Conservation (phyloP, 2,797 vertebrate species). For the Nothura maculosa region DNA sequence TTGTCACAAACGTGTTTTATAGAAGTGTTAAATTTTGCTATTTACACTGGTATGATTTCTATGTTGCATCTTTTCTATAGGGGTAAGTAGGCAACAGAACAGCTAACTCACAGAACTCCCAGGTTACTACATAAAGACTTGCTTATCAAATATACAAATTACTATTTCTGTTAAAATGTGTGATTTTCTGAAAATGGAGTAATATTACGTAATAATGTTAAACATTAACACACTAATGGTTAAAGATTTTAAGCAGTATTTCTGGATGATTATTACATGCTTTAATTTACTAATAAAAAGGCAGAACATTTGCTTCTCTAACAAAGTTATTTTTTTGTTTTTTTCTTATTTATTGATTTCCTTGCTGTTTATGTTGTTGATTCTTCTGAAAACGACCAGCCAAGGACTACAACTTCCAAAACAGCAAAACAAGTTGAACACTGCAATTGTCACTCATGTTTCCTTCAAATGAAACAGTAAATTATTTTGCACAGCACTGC, state of each 20-base stretch:
- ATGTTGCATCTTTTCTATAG: neutral
- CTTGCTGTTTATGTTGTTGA: neutral
- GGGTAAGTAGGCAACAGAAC: neutral
- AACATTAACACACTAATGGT: neutral
- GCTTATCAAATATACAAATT: neutral
- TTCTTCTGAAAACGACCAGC: neutral
- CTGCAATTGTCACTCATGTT: neutral
- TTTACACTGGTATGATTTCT: neutral
- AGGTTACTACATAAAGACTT: accelerated
- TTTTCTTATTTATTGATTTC: neutral
- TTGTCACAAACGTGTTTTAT: neutral
- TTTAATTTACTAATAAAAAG: neutral
- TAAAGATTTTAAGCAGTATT: neutral
- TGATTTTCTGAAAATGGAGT: neutral
- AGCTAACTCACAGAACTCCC: neutral
- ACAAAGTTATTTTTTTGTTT: neutral
- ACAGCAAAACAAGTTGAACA: neutral
- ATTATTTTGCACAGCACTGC: neutral
- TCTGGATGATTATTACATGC: neutral
- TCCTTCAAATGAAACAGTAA: neutral
- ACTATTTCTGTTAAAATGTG: neutral
- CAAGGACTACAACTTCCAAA: neutral
- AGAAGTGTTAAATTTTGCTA: neutral
- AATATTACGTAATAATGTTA: neutral
- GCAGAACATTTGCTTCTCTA: neutral